phyloP scores from a whole-genome alignment of 1,140 invertebrate genomes.

The Eupeodes corollae region DNA sequence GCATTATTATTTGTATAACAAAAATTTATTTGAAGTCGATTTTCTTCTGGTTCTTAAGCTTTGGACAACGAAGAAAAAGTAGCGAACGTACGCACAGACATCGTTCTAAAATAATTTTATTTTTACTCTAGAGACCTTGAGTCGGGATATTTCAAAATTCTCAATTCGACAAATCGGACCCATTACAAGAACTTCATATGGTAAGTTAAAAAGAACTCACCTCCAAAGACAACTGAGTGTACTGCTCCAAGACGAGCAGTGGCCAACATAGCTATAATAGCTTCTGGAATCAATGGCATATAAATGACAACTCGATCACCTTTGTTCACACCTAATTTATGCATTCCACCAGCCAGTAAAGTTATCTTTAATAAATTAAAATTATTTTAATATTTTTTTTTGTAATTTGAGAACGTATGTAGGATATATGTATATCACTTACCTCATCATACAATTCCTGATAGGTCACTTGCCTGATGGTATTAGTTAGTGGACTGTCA shows the following conservation, averaged over 20 bases:
- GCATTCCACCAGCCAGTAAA: constrained; percentile 62
- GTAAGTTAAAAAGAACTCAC: constrained; percentile 36
- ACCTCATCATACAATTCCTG: constrained; percentile 66
- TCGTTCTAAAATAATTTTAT: background rate
- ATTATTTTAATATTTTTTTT: constrained; percentile 2
- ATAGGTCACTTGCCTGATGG: constrained; percentile 66
- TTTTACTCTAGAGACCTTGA: no score
- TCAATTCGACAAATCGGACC: no score
- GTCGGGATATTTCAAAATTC: no score
- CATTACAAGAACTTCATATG: no score
- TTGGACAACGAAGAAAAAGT: no score
- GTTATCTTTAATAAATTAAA: constrained; percentile 43
- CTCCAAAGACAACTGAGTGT: constrained; percentile 82
- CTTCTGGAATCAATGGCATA: constrained; percentile 84
- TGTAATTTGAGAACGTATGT: background rate
- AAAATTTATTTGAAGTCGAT: background rate
- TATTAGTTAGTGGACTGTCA: constrained; percentile 76
- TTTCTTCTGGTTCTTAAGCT: no score
- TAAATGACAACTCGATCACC: constrained; percentile 73
- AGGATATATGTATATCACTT: no score
- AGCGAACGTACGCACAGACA: no score
- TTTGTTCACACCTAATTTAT: constrained; percentile 56
- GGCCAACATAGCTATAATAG: constrained; percentile 75
- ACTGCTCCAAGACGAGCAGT: constrained; percentile 69
- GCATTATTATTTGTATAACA: no score